phyloP scores from a whole-genome alignment of 2,113 vertebrate species.

The Stegastes partitus region DNA sequence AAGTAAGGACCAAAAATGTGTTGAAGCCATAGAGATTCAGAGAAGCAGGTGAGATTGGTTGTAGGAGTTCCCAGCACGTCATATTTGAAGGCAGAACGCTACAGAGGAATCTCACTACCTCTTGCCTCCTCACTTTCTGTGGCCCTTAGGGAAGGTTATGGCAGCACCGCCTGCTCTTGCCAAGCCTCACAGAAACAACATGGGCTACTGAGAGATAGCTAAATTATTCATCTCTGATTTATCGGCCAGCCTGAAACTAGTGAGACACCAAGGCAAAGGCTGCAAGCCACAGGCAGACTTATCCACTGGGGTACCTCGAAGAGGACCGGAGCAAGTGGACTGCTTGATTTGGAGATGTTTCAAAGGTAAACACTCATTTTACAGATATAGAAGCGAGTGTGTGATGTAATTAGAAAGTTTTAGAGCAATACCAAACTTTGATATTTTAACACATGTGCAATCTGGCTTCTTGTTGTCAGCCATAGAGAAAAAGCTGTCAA shows the following conservation, averaged over 20 bases:
- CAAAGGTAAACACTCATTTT: neutral
- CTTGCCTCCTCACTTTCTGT: conserved; percentile 32
- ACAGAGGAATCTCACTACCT: conserved; percentile 30
- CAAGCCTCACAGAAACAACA: conserved; percentile 72
- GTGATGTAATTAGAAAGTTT: neutral
- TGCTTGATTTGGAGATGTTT: neutral
- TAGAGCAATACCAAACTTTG: neutral
- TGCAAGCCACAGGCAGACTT: conserved; percentile 39
- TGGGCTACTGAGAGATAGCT: conserved; percentile 64
- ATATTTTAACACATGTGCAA: conserved; percentile 11
- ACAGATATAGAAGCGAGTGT: neutral
- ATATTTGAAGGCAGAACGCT: conserved; percentile 35
- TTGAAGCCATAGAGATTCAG: neutral
- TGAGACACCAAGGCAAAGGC: conserved; percentile 34
- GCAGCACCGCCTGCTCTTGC: conserved; percentile 50
- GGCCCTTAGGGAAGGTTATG: conserved; percentile 58
- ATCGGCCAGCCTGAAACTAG: conserved; percentile 44
- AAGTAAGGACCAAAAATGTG: neutral
- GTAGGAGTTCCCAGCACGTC: conserved; percentile 7
- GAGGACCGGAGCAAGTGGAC: neutral
- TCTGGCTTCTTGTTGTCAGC: neutral
- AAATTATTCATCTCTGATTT: conserved; percentile 79
- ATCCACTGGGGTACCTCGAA: conserved; percentile 22
- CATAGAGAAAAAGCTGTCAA: neutral
- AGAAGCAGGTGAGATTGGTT: conserved; percentile 1